These are phyloP conservation scores for Pseudomyrmex gracilis DNA, from an alignment of 1,140 invertebrate species.

Conservation along the genomic window DNA sequence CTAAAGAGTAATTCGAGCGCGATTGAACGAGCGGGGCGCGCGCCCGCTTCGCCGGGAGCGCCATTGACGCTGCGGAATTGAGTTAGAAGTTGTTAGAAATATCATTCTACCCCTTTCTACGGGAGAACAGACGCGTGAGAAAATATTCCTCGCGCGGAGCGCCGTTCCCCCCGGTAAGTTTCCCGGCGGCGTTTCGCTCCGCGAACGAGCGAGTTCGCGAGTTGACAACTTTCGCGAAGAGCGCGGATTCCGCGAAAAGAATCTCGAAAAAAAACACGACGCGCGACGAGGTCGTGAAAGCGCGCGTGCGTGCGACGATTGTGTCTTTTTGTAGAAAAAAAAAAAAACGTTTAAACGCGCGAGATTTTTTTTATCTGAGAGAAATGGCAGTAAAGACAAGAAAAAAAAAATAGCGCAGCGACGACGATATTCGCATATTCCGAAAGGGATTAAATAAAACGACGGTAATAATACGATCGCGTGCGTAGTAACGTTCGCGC, in stretches of 20 bases:
- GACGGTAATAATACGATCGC: slow-evolving; percentile 47
- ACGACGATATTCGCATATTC: slow-evolving; percentile 12
- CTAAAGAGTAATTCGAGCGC: slow-evolving; percentile 37
- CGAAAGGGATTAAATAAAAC: slow-evolving; percentile 25
- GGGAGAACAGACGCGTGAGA: background rate
- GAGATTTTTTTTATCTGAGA: background rate
- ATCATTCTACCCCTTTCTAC: slow-evolving; percentile 21
- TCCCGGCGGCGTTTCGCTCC: too few species aligned
- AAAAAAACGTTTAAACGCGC: background rate
- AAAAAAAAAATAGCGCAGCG: background rate
- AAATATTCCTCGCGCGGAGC: background rate
- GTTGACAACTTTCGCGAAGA: too few species aligned
- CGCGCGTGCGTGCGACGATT: too few species aligned
- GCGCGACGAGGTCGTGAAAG: too few species aligned
- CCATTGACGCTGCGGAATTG: slow-evolving; percentile 40
- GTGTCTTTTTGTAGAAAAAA: background rate
- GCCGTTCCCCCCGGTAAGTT: too few species aligned
- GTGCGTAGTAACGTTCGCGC: slow-evolving; percentile 46
- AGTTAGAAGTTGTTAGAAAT: slow-evolving; percentile 57
- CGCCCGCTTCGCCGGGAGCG: background rate
- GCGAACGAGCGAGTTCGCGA: too few species aligned
- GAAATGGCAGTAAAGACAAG: slow-evolving; percentile 22
- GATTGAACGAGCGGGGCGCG: slow-evolving; percentile 17
- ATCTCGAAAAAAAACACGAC: too few species aligned
- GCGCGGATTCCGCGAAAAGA: too few species aligned